Base-by-base conservation (phyloP, 2,888 invertebrate species). In the Euzetes globulus region DNA sequence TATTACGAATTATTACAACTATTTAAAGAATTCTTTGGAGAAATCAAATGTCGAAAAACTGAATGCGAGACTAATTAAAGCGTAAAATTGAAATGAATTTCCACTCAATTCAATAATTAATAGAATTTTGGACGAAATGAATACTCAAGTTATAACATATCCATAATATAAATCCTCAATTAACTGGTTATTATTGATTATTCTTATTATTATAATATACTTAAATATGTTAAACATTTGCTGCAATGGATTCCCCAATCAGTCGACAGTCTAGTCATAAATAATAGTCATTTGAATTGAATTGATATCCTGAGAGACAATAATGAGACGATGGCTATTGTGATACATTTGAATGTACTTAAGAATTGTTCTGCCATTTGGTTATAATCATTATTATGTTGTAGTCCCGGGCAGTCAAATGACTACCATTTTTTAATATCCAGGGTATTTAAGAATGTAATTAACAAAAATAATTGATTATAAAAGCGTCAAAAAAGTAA, bases 281-380 rank as follows among this genome's bases (percentile, higher is more conserved):
- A 55, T 55, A 55, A 25, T 25, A 25, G 55, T 55, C 19, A 55
- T 55, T 22, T 55, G 55, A 55, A 22, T 22, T 55, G 55, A 25
- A 55, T 47, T 55, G 13, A 55, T 55, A 55, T 55, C 55, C 55
- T 63, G 29, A 33, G 63, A 63, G 63, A 63, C 63, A 33, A 17
- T 22, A 58, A 47, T 25, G 55, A 55, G n/a, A 25, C 25, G 55
- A 58, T 58, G 29, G 33, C 29, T 33, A 17, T 63, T 63, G 63
- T 63, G 63, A 63, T 63, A 63, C 63, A 63, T 63, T 63, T 63
- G 63, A 63, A 33, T 63, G 63, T 63, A 63, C 63, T 63, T 63
- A 63, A 63, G 33, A 63, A 63, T 63, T 68, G 41, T 45, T 68
- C 41, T 68, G 68, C 15, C 45, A n/a, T 63, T 29, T 37, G 68